Conservation (phyloP, 1,140 invertebrate genomes). For the Philotrypesis tridentata region DNA sequence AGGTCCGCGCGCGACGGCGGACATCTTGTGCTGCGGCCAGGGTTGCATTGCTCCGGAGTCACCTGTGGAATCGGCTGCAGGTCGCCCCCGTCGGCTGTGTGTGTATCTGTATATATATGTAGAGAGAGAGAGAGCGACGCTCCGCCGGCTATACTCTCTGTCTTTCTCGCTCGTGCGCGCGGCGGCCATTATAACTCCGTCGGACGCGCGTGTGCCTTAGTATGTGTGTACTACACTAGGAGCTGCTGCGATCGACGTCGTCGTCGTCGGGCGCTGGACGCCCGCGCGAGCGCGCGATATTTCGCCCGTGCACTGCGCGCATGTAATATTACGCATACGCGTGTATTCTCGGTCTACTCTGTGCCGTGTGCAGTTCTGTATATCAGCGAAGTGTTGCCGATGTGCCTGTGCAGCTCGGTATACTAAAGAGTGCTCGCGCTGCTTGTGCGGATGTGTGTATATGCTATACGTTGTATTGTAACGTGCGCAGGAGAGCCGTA, state of each 20-base stretch:
- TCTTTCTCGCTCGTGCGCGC: background rate
- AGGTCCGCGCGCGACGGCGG: conserved; percentile 12
- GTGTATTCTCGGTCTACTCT: background rate
- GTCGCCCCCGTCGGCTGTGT: background rate
- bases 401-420: too few species aligned
- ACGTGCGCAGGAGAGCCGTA: too few species aligned
- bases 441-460: background rate
- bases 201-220: background rate
- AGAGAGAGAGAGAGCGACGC: background rate
- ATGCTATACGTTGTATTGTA: background rate
- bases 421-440: too few species aligned
- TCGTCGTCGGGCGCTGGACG: background rate
- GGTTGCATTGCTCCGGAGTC: background rate
- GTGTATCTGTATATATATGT: too few species aligned
- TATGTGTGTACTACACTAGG: background rate
- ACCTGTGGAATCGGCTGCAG: background rate
- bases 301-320: background rate
- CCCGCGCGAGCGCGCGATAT: background rate
- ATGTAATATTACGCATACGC: too few species aligned
- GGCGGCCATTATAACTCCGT: background rate
- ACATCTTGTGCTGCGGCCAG: conserved; percentile 8
- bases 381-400: too few species aligned
- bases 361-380: background rate
- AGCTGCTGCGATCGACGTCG: too few species aligned
- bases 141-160: background rate